These are phyloP conservation scores for Lutjanus erythropterus DNA, from an alignment of 2,113 vertebrate species.

Conservation along the genomic window DNA sequence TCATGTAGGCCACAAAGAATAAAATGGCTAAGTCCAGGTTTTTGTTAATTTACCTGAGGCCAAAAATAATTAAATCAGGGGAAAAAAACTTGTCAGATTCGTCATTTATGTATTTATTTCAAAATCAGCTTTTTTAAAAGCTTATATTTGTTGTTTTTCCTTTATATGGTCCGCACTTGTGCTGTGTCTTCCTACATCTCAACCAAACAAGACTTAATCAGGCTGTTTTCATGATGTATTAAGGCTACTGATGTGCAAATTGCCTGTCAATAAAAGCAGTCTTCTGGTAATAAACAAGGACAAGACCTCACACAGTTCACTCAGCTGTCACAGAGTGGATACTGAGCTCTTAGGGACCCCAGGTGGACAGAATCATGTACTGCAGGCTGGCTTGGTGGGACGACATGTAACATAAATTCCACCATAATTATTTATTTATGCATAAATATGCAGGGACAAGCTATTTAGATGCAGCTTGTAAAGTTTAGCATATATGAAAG, in stretches of 20 bases:
- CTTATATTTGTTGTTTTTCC: not conserved
- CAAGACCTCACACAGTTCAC: not conserved
- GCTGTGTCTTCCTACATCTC: not conserved
- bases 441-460: not conserved
- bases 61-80: too few species aligned
- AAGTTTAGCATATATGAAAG: too few species aligned
- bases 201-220: not conserved
- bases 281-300: not conserved
- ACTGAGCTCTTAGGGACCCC: conserved; percentile 12
- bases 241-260: not conserved
- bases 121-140: not conserved
- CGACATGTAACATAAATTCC: not conserved
- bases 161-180: not conserved
- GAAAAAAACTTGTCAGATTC: not conserved
- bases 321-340: not conserved
- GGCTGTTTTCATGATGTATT: not conserved
- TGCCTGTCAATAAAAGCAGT: not conserved
- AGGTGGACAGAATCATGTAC: conserved; percentile 4
- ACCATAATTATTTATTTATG: not conserved
- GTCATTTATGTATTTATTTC: not conserved
- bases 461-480: not conserved
- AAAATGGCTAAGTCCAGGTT: too few species aligned
- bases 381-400: not conserved
- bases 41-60: too few species aligned
- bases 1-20: too few species aligned